Evolutionary conservation across 2,888 invertebrate species (phyloP), one percentile per base, ranked within the genome.

Genomic region (Sturmia bella): DNA sequence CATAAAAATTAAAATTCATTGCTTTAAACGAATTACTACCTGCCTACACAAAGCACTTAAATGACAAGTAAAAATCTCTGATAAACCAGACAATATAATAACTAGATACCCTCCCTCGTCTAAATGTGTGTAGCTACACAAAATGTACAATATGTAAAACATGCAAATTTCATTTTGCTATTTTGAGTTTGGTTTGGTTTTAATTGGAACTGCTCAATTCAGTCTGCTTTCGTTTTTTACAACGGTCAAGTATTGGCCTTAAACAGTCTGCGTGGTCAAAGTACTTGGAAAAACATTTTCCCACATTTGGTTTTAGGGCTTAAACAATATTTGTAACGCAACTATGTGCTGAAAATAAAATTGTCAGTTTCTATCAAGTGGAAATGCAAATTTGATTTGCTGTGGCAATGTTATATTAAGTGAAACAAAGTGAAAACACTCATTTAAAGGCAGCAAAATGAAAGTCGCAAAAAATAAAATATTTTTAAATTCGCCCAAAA

Each of bases 391-490:
- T 70, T 77, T 39, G 11, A 59, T 61, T 70, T 48, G 4, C 7
- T 37, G 21, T 11, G 32, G 24, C 41, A 13, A 19, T 43, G 37
- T 21, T 43, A 21, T 37, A 66, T 74, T 66, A 43, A 19, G 4
- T 59, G 6, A 45, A 37, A 63, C 37, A 48, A 50, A 66, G 17
- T 50, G 48, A 2, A 54, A 48, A 4, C 1, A 45, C 0, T 12
- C 19, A 19, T 50, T 21, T 12, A 17, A 6, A 15, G 27, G n/a
- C 6, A 17, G 15, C 45, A 45, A 15, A n/a, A 82, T 86, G 86
- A 86, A 85, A 83, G 73, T 85, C 27, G 24, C 84, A 11, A 73
- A 82, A 73, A 85, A 66, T 68, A 80, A 84, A 75, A 50, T 12
- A 17, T 50, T 48, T 75, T 70, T 66, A 66, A 82, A 61, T 32